Conservation (phyloP, 2,113 vertebrate genomes). For the Nettapus auritus region DNA sequence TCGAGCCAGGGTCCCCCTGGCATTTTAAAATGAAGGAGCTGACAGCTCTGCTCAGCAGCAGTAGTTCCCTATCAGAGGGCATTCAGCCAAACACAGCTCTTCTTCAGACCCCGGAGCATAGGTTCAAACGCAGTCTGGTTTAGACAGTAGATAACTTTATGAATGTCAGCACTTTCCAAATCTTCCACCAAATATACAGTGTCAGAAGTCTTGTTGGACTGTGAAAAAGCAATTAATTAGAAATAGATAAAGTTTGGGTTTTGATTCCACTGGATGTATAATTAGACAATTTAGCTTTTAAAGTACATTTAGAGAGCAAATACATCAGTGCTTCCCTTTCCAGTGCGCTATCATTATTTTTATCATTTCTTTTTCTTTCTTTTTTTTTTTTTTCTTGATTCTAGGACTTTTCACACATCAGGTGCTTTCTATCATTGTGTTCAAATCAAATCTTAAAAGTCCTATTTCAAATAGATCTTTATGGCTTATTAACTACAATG, state of each 20-base stretch:
- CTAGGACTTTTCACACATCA: neutral
- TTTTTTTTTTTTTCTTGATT: neutral
- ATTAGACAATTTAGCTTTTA: neutral
- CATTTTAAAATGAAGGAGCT: neutral
- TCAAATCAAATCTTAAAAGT: neutral
- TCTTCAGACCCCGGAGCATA: neutral
- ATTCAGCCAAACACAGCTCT: neutral
- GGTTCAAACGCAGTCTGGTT: neutral
- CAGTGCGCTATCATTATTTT: neutral
- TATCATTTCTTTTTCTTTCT: neutral
- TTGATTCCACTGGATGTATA: neutral
- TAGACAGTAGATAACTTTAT: neutral
- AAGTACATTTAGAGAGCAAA: neutral
- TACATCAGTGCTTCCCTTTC: neutral
- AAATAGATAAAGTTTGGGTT: neutral
- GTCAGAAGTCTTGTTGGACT: neutral
- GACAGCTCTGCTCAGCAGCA: neutral
- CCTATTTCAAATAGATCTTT: neutral
- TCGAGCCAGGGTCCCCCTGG: fast-evolving
- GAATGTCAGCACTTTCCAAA: neutral
- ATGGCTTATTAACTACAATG: neutral
- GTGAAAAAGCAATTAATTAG: neutral
- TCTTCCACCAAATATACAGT: neutral
- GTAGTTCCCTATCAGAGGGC: neutral
- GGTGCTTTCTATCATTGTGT: neutral